phyloP scores from a whole-genome alignment of 2,113 vertebrate species.

The Phrynosoma blainvillii region DNA sequence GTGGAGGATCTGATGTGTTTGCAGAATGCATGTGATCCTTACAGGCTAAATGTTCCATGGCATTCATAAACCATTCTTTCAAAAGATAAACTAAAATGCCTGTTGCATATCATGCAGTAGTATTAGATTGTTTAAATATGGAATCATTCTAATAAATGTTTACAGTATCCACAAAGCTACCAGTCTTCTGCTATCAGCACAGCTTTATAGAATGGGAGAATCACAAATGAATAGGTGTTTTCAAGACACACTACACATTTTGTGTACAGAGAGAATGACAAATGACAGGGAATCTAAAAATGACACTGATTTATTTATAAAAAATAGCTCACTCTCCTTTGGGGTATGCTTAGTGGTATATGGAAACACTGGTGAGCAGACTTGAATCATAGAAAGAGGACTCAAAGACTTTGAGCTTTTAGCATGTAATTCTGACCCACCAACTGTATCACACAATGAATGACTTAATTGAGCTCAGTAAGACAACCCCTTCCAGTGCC shows the following conservation, averaged over 20 bases:
- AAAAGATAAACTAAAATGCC: too few species aligned
- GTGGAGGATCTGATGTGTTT: too few species aligned
- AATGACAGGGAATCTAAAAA: constrained; percentile 25
- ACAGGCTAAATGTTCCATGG: background rate
- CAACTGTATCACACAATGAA: background rate
- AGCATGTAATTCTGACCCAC: constrained; percentile 3
- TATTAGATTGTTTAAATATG: background rate
- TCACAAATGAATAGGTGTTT: background rate
- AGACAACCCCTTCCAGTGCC: background rate
- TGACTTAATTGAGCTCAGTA: background rate
- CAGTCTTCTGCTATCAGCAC: background rate
- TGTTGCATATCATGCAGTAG: too few species aligned
- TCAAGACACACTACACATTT: constrained; percentile 4
- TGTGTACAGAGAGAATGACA: background rate
- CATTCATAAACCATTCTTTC: background rate
- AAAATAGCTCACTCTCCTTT: constrained; percentile 28
- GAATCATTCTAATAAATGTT: background rate
- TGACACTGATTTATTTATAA: constrained; percentile 58
- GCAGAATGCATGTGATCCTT: background rate
- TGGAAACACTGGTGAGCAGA: constrained; percentile 39
- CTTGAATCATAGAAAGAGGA: constrained; percentile 37
- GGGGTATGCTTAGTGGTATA: constrained; percentile 34
- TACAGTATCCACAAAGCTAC: background rate
- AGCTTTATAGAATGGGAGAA: background rate
- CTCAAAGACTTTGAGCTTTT: background rate